These are phyloP conservation scores for Koerneria pararmatus DNA, from an alignment of 2,888 invertebrate species.

Conservation along the genomic window DNA sequence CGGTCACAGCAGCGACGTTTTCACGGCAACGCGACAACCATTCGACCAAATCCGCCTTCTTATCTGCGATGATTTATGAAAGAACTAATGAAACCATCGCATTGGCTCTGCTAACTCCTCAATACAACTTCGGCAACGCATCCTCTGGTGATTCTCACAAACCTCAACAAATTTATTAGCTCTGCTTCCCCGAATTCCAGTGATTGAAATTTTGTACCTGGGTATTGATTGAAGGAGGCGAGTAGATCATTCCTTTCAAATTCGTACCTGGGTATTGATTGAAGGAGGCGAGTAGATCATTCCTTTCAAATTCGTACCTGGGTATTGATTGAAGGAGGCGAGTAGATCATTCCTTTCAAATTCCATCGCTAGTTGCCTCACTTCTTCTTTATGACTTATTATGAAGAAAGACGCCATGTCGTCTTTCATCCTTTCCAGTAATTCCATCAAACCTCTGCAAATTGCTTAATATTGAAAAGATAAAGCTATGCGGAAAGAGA, in stretches of 20 bases:
- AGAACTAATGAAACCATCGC: too few relatives aligned
- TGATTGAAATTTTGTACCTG: not conserved
- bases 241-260: slow-evolving; percentile 10
- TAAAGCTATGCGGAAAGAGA: not conserved
- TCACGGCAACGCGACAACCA: too few relatives aligned
- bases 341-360: slow-evolving; percentile 12
- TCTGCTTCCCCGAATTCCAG: too few relatives aligned
- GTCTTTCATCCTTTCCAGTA: slow-evolving; percentile 19
- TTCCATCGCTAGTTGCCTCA: not conserved
- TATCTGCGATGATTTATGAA: too few relatives aligned
- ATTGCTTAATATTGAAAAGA: not conserved
- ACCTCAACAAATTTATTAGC: too few relatives aligned
- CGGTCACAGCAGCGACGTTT: too few relatives aligned
- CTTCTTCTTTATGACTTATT: slow-evolving; percentile 11
- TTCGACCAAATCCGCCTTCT: too few relatives aligned
- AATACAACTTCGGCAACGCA: too few relatives aligned
- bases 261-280: not conserved
- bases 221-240: not conserved
- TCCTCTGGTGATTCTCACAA: too few relatives aligned
- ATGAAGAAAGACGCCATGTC: slow-evolving; percentile 14
- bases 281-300: not conserved
- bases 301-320: not conserved
- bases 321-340: not conserved
- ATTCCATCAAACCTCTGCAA: slow-evolving; percentile 19
- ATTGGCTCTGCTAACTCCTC: too few relatives aligned